phyloP scores from a whole-genome alignment of 2,888 invertebrate species.

The Brassicogethes aeneus region DNA sequence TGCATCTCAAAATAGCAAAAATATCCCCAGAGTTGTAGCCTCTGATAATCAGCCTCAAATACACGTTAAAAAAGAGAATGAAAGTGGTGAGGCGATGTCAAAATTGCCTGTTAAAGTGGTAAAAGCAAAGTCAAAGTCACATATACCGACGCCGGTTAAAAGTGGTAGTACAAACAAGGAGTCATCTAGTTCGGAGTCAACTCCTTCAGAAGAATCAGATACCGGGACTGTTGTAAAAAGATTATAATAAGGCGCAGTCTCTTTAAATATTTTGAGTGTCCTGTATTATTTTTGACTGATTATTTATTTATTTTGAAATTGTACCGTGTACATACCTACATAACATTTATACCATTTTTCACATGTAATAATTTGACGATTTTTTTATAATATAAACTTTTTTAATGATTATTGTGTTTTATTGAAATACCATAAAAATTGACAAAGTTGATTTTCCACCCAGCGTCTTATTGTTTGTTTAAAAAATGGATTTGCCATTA shows the following conservation, averaged over 20 bases:
- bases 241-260: too few relatives aligned
- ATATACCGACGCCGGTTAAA: constrained; percentile 35
- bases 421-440: too few relatives aligned
- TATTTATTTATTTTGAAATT: not conserved
- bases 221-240: constrained; percentile 40
- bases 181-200: constrained; percentile 50
- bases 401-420: too few relatives aligned
- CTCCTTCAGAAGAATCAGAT: constrained; percentile 40
- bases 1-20: constrained; percentile 23
- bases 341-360: not conserved
- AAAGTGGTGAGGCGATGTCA: constrained; percentile 2
- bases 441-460: too few relatives aligned
- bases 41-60: constrained; percentile 28
- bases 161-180: constrained; percentile 26
- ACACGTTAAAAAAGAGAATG: not conserved
- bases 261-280: not conserved
- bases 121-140: constrained; percentile 27
- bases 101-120: constrained; percentile 4
- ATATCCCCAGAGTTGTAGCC: constrained; percentile 45
- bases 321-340: not conserved
- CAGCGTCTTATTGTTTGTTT: too few relatives aligned
- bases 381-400: too few relatives aligned
- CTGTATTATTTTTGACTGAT: not conserved
- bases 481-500: too few relatives aligned
- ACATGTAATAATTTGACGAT: not conserved